Evolutionary conservation across 2,797 vertebrate genomes (phyloP).

Genomic region (Hapalemur alaotrensis): DNA sequence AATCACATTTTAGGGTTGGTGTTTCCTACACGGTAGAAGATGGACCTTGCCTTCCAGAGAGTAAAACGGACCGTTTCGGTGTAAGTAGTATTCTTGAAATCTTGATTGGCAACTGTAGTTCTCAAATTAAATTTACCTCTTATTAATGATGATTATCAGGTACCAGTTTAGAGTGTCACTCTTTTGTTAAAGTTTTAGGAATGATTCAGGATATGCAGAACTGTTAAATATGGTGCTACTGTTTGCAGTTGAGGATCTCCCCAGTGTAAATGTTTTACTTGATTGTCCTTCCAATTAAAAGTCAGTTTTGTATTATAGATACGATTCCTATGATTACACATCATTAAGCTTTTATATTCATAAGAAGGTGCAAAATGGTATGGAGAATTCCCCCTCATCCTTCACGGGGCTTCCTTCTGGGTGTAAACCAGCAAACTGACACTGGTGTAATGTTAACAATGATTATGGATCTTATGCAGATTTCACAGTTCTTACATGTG

Average conservation of each 20-base stretch:
- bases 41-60: slow-evolving; percentile 36
- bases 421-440: neutral
- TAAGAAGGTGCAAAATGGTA: neutral
- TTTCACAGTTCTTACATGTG: neutral
- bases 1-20: slow-evolving; percentile 61
- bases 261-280: neutral
- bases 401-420: neutral
- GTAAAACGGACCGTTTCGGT: neutral
- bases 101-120: neutral
- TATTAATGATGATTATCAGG: neutral
- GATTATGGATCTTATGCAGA: neutral
- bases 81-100: neutral
- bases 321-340: neutral
- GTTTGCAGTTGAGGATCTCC: neutral
- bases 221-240: neutral
- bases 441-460: neutral
- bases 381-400: neutral
- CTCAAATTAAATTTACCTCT: neutral
- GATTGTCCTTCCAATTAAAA: neutral
- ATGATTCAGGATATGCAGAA: neutral
- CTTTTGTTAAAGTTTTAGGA: neutral
- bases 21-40: slow-evolving; percentile 47
- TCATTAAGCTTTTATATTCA: neutral
- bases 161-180: neutral
- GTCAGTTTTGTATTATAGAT: neutral